These are phyloP conservation scores for Hecatera dysodea DNA, from an alignment of 2,888 invertebrate genomes.

Conservation along the genomic window DNA sequence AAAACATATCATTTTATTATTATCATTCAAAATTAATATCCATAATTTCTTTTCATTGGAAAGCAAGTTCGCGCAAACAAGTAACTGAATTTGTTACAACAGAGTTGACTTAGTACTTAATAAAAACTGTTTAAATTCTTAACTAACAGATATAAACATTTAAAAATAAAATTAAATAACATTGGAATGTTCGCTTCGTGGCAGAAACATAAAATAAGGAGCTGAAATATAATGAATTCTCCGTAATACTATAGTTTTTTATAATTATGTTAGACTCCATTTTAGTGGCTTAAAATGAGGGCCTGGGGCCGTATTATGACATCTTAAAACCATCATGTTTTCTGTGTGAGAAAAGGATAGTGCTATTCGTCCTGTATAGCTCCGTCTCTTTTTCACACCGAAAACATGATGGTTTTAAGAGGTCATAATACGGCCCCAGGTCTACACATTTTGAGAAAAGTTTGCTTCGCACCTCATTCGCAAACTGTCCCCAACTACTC, in stretches of 20 bases:
- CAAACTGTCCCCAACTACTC: too few species aligned
- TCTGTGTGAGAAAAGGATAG: too few species aligned
- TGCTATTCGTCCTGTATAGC: too few species aligned
- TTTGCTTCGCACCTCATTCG: too few species aligned
- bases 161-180: constrained; percentile 48
- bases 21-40: constrained; percentile 47
- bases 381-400: too few species aligned
- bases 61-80: constrained; percentile 11
- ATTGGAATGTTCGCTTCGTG: constrained; percentile 57
- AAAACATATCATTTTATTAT: not conserved
- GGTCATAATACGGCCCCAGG: too few species aligned
- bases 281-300: not conserved
- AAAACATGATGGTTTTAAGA: too few species aligned
- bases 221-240: constrained; percentile 32
- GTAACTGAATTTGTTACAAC: not conserved
- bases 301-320: too few species aligned
- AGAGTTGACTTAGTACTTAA: not conserved
- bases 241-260: constrained; percentile 6
- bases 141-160: constrained; percentile 26
- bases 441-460: too few species aligned
- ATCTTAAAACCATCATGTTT: too few species aligned
- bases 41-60: constrained; percentile 21
- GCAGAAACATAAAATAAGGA: constrained; percentile 47
- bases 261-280: not conserved
- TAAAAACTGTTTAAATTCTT: not conserved